These are phyloP conservation scores for Phasia obesa DNA, from an alignment of 2,888 invertebrate species.

Conservation along the genomic window DNA sequence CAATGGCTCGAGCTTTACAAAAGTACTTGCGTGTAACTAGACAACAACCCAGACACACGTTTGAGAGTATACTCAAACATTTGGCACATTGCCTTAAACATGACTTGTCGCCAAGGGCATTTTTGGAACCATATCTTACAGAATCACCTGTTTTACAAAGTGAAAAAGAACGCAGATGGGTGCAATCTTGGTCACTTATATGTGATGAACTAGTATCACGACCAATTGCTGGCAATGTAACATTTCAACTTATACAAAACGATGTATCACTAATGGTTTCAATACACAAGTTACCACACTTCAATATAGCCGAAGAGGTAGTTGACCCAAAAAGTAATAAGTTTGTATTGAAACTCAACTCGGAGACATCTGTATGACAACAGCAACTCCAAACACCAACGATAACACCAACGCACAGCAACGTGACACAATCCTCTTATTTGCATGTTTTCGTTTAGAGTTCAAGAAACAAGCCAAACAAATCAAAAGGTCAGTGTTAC, in stretches of 20 bases:
- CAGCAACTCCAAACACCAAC: slow-evolving; percentile 74
- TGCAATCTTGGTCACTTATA: slow-evolving; percentile 98
- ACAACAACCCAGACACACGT: slow-evolving; percentile 97
- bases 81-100: slow-evolving; percentile 95
- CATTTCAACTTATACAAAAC: slow-evolving; percentile 96
- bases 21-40: slow-evolving; percentile 97
- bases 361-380: slow-evolving; percentile 97
- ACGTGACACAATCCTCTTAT: slow-evolving; percentile 81
- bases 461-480: not conserved
- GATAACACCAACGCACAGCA: slow-evolving; percentile 79
- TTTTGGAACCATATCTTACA: slow-evolving; percentile 95
- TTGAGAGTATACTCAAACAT: slow-evolving; percentile 95
- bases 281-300: slow-evolving; percentile 93
- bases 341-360: slow-evolving; percentile 96
- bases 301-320: slow-evolving; percentile 97
- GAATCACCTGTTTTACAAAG: slow-evolving; percentile 93
- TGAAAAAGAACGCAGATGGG: slow-evolving; percentile 89
- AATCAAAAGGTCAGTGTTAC: slow-evolving; percentile 47
- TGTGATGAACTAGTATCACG: slow-evolving; percentile 95
- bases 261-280: slow-evolving; percentile 95
- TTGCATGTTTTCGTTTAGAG: slow-evolving; percentile 80
- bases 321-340: slow-evolving; percentile 98
- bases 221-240: slow-evolving; percentile 90
- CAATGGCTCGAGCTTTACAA: slow-evolving; percentile 96
- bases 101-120: slow-evolving; percentile 96